phyloP scores from a whole-genome alignment of 2,797 vertebrate genomes.

The Lophotriccus pileatus region DNA sequence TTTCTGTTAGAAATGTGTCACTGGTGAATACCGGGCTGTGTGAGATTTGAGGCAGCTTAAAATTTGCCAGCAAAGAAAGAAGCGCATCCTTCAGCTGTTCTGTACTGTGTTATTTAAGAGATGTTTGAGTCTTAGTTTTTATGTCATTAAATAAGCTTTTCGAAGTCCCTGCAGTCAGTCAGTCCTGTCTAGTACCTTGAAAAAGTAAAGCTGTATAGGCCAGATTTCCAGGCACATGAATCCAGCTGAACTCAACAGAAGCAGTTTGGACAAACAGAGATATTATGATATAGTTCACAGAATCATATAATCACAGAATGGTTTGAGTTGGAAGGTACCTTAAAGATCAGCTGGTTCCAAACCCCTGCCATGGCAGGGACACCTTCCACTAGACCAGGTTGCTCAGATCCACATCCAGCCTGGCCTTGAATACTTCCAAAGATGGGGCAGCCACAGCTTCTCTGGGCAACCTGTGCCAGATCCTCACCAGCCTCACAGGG shows the following conservation, averaged over 20 bases:
- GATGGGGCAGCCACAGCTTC: neutral
- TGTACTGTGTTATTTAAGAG: neutral
- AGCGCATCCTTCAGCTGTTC: fast-evolving
- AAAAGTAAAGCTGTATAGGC: neutral
- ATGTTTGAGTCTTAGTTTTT: neutral
- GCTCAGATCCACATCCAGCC: neutral
- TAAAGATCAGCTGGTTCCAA: neutral
- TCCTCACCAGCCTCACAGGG: neutral
- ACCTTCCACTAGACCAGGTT: neutral
- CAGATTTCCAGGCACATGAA: neutral
- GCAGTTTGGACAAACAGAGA: neutral
- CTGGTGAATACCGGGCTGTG: neutral
- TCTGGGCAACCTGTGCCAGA: neutral
- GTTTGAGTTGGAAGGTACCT: neutral
- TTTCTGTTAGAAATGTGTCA: neutral
- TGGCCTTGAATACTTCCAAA: neutral
- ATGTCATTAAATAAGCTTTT: neutral
- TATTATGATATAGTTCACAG: neutral
- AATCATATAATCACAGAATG: neutral
- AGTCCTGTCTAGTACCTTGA: neutral
- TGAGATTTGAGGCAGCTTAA: neutral
- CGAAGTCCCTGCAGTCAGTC: neutral
- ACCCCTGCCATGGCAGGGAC: neutral
- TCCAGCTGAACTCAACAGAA: neutral
- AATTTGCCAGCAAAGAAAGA: neutral